Evolutionary conservation across 2,797 vertebrate genomes (phyloP).

Genomic region (Lepilemur ruficaudatus): DNA sequence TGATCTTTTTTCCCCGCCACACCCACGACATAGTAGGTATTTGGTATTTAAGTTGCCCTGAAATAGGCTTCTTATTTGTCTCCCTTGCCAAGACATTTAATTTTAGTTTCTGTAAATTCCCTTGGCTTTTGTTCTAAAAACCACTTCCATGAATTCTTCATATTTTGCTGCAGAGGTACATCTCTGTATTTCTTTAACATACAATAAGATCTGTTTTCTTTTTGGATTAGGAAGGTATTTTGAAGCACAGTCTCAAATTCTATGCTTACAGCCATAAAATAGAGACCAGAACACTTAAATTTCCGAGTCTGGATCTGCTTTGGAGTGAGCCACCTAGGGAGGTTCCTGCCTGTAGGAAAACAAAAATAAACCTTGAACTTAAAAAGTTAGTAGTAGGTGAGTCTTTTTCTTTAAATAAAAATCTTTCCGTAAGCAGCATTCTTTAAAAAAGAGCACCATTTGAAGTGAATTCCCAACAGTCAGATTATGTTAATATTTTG

Average conservation of each 20-base stretch:
- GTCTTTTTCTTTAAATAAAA: slow-evolving; percentile 4
- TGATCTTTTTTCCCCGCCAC: background rate
- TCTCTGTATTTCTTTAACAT: background rate
- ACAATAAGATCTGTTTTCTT: background rate
- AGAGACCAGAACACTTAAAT: background rate
- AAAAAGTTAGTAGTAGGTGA: background rate
- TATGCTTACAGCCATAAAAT: background rate
- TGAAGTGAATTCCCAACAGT: background rate
- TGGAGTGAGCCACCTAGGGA: background rate
- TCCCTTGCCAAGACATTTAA: slow-evolving; percentile 29
- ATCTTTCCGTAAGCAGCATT: background rate
- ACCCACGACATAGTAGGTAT: background rate
- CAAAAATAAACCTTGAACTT: background rate
- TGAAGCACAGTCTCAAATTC: background rate
- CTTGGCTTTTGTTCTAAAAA: slow-evolving; percentile 30
- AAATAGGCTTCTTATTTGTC: slow-evolving; percentile 15
- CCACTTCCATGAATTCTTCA: slow-evolving; percentile 33
- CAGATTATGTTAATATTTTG: slow-evolving; percentile 15
- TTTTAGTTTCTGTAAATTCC: slow-evolving; percentile 50
- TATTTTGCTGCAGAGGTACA: background rate
- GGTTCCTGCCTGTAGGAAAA: background rate
- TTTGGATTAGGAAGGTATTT: background rate
- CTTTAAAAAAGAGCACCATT: background rate
- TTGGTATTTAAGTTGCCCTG: background rate
- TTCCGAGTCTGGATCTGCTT: background rate